phyloP scores from a whole-genome alignment of 1,140 invertebrate species.

The Onthophagus taurus region DNA sequence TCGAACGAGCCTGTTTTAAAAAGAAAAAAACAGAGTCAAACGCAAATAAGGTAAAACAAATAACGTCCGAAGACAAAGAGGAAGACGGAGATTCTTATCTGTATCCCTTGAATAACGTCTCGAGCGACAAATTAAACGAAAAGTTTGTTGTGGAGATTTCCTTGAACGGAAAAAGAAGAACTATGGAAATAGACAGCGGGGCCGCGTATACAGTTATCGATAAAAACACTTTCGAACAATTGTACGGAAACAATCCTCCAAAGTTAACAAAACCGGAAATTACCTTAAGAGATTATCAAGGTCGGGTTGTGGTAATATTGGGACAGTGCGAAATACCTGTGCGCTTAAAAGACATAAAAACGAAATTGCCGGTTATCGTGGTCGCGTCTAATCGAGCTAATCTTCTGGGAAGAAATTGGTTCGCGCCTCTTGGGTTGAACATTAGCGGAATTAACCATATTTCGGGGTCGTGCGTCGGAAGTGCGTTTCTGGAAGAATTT shows the following conservation, averaged over 20 bases:
- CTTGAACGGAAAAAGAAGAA: background rate
- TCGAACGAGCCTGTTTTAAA: background rate
- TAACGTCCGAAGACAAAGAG: background rate
- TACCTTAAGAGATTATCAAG: constrained; percentile 8
- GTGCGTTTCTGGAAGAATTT: constrained; percentile 2
- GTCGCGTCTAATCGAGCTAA: constrained; percentile 11
- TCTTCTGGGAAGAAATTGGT: constrained; percentile 24
- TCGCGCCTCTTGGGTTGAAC: constrained; percentile 15
- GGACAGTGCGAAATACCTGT: constrained; percentile 1
- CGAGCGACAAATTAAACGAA: background rate
- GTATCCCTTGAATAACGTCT: background rate
- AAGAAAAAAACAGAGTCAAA: no score
- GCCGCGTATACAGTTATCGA: background rate
- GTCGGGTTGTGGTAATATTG: background rate
- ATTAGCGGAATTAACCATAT: constrained; percentile 12
- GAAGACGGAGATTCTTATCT: background rate
- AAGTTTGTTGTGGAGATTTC: background rate
- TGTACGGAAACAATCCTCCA: constrained; percentile 2
- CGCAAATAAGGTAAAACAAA: background rate
- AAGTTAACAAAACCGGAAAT: background rate
- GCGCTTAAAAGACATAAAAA: background rate
- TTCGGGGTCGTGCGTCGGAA: background rate
- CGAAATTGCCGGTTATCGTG: constrained; percentile 12
- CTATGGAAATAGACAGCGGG: constrained; percentile 4
- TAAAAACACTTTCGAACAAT: background rate